These are phyloP conservation scores for Nomada fucata DNA, from an alignment of 2,888 invertebrate genomes.

Conservation along the genomic window DNA sequence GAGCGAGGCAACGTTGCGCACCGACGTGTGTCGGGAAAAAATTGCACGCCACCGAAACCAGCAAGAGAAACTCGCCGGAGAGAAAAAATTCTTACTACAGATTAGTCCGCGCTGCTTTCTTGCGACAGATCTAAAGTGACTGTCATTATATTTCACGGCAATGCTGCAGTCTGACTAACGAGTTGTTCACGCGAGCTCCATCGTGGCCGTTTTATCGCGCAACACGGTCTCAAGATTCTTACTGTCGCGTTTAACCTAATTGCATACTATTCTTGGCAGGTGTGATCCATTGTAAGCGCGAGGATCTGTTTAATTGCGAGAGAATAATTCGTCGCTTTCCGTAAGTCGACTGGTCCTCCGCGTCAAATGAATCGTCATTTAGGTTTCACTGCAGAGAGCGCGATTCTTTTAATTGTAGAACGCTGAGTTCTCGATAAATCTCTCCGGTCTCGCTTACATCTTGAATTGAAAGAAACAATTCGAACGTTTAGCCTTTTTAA, in stretches of 20 bases:
- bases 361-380: background rate
- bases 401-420: background rate
- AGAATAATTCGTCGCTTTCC: constrained; percentile 33
- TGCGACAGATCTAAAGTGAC: constrained; percentile 59
- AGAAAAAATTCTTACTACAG: constrained; percentile 57
- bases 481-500: no score
- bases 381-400: background rate
- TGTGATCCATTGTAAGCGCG: constrained; percentile 8
- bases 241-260: constrained; percentile 64
- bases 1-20: background rate
- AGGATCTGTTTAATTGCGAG: constrained; percentile 45
- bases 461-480: no score
- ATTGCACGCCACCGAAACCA: constrained; percentile 14
- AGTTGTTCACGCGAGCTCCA: constrained; percentile 22
- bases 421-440: no score
- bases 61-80: constrained; percentile 30
- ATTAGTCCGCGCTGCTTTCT: constrained; percentile 59
- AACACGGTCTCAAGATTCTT: constrained; percentile 44
- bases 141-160: constrained; percentile 54
- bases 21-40: background rate
- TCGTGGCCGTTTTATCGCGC: constrained; percentile 38
- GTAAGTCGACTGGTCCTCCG: background rate
- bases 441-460: no score
- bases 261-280: constrained; percentile 47
- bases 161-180: constrained; percentile 43